Evolutionary conservation across 2,797 vertebrate genomes (phyloP).

Genomic region (Sylvilagus floridanus): DNA sequence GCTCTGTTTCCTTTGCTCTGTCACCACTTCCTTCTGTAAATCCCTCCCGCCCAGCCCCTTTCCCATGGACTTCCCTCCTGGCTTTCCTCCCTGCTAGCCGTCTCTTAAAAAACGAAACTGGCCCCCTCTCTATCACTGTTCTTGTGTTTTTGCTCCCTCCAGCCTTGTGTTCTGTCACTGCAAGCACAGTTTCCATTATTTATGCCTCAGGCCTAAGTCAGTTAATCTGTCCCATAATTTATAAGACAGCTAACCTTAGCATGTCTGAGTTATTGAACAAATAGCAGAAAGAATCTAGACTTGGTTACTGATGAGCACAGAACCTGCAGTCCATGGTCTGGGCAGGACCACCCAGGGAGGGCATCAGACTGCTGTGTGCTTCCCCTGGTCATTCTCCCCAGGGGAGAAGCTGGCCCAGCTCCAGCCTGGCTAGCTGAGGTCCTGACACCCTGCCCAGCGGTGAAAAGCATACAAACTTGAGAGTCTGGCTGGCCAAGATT

Average conservation of each 20-base stretch:
- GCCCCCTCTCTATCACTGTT: background rate
- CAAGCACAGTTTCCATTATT: slow-evolving; percentile 77
- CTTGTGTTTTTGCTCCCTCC: background rate
- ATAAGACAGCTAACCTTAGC: slow-evolving; percentile 89
- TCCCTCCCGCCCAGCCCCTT: background rate
- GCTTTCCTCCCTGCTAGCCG: background rate
- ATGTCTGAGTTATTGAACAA: slow-evolving; percentile 88
- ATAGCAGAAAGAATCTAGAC: slow-evolving; percentile 83
- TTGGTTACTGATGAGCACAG: background rate
- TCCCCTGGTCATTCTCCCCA: background rate
- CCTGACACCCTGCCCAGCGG: background rate
- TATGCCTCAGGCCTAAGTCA: slow-evolving; percentile 90
- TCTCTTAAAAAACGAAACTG: background rate
- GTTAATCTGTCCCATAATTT: slow-evolving; percentile 94
- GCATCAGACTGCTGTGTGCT: background rate
- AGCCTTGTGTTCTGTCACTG: slow-evolving; percentile 48
- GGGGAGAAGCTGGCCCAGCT: background rate
- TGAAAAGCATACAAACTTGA: background rate
- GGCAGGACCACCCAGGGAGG: background rate
- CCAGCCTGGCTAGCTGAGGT: background rate
- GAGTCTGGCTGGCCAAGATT: background rate
- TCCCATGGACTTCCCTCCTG: background rate
- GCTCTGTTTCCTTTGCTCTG: background rate
- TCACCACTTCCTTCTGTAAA: background rate
- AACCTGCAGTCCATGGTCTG: background rate